Conservation (phyloP, 2,888 invertebrate species). For the Hipparchia sbordonii region DNA sequence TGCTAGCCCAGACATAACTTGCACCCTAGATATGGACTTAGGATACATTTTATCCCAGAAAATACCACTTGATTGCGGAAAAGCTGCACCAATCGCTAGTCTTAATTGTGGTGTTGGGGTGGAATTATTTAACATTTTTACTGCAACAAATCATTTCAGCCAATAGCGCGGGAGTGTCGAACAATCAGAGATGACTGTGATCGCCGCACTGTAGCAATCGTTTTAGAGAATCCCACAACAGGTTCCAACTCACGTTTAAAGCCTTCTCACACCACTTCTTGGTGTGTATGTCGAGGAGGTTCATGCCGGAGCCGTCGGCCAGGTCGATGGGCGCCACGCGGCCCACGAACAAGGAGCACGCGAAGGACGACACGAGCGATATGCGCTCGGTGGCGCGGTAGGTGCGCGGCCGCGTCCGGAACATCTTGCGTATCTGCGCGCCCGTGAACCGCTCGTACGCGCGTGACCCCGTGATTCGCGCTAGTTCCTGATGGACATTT, state of each 20-base stretch:
- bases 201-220: no score
- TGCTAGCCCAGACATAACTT: no score
- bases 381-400: conserved; percentile 89
- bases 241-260: conserved; percentile 83
- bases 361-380: conserved; percentile 96
- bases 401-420: conserved; percentile 83
- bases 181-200: no score
- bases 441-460: conserved; percentile 97
- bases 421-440: conserved; percentile 95
- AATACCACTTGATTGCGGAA: no score
- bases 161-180: no score
- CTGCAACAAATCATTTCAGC: no score
- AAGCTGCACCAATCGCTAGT: no score
- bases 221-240: not conserved
- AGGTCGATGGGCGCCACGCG: conserved; percentile 94
- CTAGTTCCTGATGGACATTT: conserved; percentile 81
- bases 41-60: no score
- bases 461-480: conserved; percentile 91
- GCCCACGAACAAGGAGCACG: conserved; percentile 93
- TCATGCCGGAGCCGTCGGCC: conserved; percentile 98
- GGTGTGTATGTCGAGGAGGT: conserved; percentile 91
- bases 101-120: no score
- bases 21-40: no score
- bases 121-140: no score
- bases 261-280: conserved; percentile 90